phyloP scores from a whole-genome alignment of 1,140 invertebrate species.

The Drosophila jambulina region DNA sequence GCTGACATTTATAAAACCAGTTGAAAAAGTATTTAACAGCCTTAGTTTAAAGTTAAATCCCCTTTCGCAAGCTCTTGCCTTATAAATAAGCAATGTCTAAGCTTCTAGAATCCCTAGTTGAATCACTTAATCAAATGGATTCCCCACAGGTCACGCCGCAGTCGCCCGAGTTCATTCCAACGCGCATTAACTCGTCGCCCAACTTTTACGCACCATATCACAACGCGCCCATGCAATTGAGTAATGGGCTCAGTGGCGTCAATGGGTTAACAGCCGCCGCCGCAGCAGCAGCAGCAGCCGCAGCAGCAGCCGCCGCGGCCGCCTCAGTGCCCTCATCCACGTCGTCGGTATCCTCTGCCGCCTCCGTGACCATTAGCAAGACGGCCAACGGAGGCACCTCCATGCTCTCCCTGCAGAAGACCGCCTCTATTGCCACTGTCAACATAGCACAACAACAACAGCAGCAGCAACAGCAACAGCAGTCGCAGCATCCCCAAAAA shows the following conservation, averaged over 20 bases:
- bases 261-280: slow-evolving; percentile 75
- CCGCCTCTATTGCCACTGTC: slow-evolving; percentile 62
- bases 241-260: slow-evolving; percentile 78
- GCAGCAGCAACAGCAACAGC: slow-evolving; percentile 25
- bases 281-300: slow-evolving; percentile 63
- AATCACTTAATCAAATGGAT: not conserved
- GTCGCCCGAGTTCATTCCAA: slow-evolving; percentile 86
- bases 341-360: slow-evolving; percentile 30
- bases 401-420: slow-evolving; percentile 77
- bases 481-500: slow-evolving; percentile 55
- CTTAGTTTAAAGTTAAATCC: not conserved
- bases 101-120: not conserved
- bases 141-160: slow-evolving; percentile 83
- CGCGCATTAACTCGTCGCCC: slow-evolving; percentile 81
- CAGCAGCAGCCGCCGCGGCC: slow-evolving; percentile 57
- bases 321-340: slow-evolving; percentile 51
- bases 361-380: slow-evolving; percentile 66
- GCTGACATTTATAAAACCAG: not conserved
- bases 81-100: not conserved
- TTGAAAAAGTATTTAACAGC: not conserved
- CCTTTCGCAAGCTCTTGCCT: slow-evolving; percentile 9
- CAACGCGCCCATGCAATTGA: slow-evolving; percentile 60
- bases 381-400: slow-evolving; percentile 65
- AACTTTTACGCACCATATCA: slow-evolving; percentile 84
- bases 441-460: slow-evolving; percentile 72